Evolutionary conservation across 2,797 vertebrate genomes (phyloP), one percentile per base, ranked within the genome.

Genomic region (Thamnophis elegans): DNA sequence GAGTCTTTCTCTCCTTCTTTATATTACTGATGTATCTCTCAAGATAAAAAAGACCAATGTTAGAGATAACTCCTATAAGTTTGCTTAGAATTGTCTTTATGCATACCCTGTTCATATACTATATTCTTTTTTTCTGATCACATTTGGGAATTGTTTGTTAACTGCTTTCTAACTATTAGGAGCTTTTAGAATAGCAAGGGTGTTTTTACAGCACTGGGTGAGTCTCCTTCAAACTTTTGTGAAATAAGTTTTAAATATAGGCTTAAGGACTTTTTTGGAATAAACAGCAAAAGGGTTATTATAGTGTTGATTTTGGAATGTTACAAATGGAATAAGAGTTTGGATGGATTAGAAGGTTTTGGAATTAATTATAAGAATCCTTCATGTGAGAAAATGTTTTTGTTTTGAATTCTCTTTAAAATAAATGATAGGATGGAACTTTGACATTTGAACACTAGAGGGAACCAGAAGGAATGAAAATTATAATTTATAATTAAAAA

Each of bases 1-100:
- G 96, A 97, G 97, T 96, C 96, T 94, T 96, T 96, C 92, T 93
- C 97, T 96, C 94, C 94, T 95, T 97, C 95, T 97, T 97, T 96
- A 94, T 96, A 93, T 95, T 95, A 96, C 89, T 94, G 95, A 93
- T 95, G 96, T 96, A 95, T 96, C 92, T 97, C 91, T 96, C 92
- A 95, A 87, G 93, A 96, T 95, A 95, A 95, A 96, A 96, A 95
- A 97, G 96, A 96, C 89, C 93, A 94, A 96, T 95, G 93, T 89
- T 92, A 91, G 86, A 94, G 92, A 94, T 93, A 91, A 87, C 89
- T n/a, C 94, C 68, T 94, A 89, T 94, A 93, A 94, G 90, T 95
- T 95, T 94, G 18, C 89, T 94, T 0, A 0, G 42, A 47, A 87
- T 88, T 32, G 16, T 32, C 14, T 36, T 36, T 68, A 68, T 68